Evolutionary conservation across 2,888 invertebrate genomes (phyloP).

Genomic region (Aleiodes leptofemur): DNA sequence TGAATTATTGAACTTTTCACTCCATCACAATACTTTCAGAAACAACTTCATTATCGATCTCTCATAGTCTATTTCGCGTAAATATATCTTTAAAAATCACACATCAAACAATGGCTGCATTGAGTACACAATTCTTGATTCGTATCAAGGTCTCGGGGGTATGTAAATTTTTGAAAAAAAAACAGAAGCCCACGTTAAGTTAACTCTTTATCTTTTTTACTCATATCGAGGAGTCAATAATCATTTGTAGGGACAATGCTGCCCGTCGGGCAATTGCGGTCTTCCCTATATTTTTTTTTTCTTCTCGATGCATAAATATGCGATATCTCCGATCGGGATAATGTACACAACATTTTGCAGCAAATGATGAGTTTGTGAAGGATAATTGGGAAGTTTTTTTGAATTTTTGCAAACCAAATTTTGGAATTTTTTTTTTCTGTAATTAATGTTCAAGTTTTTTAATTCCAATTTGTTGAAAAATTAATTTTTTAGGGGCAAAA

Average conservation of each 20-base stretch:
- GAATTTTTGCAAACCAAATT: not conserved
- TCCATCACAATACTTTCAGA: not conserved
- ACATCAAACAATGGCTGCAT: constrained; percentile 3
- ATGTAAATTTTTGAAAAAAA: constrained; percentile 26
- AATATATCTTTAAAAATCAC: constrained; percentile 15
- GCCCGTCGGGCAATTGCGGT: constrained; percentile 46
- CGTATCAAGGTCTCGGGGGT: constrained; percentile 15
- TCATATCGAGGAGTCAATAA: constrained; percentile 56
- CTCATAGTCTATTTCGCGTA: not conserved
- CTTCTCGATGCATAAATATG: constrained; percentile 21
- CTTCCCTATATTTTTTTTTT: constrained; percentile 14
- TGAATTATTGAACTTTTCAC: no score
- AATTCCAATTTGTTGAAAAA: no score
- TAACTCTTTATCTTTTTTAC: not conserved
- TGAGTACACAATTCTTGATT: constrained; percentile 34
- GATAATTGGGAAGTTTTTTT: not conserved
- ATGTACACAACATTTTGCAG: constrained; percentile 27
- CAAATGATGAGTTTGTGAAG: constrained; percentile 12
- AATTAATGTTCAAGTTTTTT: not conserved
- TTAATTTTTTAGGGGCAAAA: no score
- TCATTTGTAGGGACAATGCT: constrained; percentile 54
- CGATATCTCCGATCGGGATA: constrained; percentile 47
- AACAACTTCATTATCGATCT: not conserved
- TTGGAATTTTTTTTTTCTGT: not conserved
- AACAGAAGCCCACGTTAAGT: constrained; percentile 13